Evolutionary conservation across 2,113 vertebrate species (phyloP).

Genomic region (Falco punctatus): DNA sequence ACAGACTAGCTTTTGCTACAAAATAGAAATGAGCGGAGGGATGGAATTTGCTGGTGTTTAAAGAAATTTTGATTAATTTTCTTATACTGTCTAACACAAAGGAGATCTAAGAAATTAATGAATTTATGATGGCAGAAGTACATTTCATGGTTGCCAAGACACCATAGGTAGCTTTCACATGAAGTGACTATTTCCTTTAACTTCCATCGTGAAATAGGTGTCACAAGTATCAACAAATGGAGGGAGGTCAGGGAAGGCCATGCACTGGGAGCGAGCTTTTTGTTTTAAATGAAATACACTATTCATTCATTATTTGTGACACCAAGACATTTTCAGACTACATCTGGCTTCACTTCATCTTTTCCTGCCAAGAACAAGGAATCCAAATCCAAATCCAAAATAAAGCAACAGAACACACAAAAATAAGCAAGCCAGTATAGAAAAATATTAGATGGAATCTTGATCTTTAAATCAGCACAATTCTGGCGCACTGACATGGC

Average conservation of each 20-base stretch:
- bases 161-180: background rate
- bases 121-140: background rate
- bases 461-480: conserved; percentile 5
- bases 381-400: conserved; percentile 66
- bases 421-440: conserved; percentile 53
- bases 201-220: background rate
- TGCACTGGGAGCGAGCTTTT: background rate
- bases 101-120: background rate
- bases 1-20: background rate
- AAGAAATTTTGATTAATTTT: background rate
- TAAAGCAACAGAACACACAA: conserved; percentile 55
- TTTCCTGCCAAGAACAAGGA: conserved; percentile 56
- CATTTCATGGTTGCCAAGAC: background rate
- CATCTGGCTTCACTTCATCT: conserved; percentile 19
- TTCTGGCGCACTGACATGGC: background rate
- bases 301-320: conserved; percentile 23
- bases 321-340: background rate
- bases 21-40: background rate
- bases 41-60: background rate
- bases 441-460: conserved; percentile 43
- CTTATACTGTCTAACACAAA: background rate
- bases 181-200: background rate
- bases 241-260: background rate
- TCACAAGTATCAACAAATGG: background rate
- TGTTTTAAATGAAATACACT: background rate